These are phyloP conservation scores for Mesoligia furuncula DNA, from an alignment of 2,888 invertebrate genomes.

Conservation along the genomic window DNA sequence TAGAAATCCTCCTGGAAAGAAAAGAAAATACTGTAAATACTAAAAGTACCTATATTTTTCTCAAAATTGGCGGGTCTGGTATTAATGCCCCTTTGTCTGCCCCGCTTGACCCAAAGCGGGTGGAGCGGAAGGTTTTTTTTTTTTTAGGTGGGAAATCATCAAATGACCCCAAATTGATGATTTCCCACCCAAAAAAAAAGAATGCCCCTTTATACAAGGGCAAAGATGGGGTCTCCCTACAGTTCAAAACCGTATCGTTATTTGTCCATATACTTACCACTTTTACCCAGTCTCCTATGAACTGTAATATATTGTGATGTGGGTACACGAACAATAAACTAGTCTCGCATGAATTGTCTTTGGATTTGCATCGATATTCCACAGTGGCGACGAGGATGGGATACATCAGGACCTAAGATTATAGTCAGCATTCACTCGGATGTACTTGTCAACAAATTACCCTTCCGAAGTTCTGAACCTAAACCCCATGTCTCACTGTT, in stretches of 20 bases:
- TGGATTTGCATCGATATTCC: too few relatives aligned
- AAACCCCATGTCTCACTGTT: constrained; percentile 65
- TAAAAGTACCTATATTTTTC: not conserved
- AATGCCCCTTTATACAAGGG: not conserved
- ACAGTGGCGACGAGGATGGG: too few relatives aligned
- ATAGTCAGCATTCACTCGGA: not conserved
- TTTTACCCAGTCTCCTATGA: not conserved
- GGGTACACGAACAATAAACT: too few relatives aligned
- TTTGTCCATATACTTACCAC: not conserved
- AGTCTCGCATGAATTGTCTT: too few relatives aligned
- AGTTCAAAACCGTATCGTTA: not conserved
- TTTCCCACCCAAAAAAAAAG: too few relatives aligned
- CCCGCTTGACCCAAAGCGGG: too few relatives aligned
- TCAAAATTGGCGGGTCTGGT: not conserved
- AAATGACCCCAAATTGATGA: too few relatives aligned
- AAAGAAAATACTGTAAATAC: not conserved
- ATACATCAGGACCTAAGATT: not conserved
- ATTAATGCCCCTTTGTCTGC: not conserved
- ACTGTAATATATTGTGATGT: too few relatives aligned
- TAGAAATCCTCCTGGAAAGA: too few relatives aligned
- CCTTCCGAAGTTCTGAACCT: not conserved
- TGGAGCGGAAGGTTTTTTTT: too few relatives aligned
- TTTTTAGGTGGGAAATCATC: too few relatives aligned
- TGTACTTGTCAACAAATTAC: not conserved
- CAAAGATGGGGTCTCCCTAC: not conserved